Base-by-base conservation (phyloP, 2,888 invertebrate genomes). In the Gerris lacustris region DNA sequence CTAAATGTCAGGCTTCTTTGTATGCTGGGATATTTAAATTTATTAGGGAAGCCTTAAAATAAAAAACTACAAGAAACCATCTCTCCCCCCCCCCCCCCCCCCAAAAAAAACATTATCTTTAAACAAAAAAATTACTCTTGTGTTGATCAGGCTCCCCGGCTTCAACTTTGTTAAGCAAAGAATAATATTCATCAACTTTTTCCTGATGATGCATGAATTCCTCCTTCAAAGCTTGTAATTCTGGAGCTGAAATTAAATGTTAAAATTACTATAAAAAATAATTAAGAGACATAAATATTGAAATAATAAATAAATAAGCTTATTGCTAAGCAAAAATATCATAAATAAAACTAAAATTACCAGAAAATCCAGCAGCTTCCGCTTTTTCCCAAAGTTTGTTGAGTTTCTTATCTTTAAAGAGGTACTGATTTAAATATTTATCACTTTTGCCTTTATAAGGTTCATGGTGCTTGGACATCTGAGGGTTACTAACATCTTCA, bases 121-220 rank as follows among this genome's bases (percentile, higher is more conserved):
- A 31, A 31, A 31, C 31, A 31, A 31, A 31, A 31, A 63, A 71
- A 69, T 70, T 45, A 71, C 72, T 74, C 63, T 63, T 69, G 44
- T 64, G 64, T 67, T 64, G 73, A 44, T 73, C 71, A 55, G 72
- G 63, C 44, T 72, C 71, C 66, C 74, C 73, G 63, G 69, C 80
- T 75, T 90, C 88, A 45, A 89, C 82, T 77, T 91, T 88, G 75
- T 86, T 85, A 69, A 94, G 82, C 72, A 96, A 80, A 66, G 88
- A 86, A 79, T 92, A 90, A 79, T 94, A 96, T 78, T 96, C 89
- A 79, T 95, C 91, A 68, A 96, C 87, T 82, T 95, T 96, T 76
- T 94, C 91, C 79, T 96, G 94, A 78, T 96, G 94, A 79, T 96
- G 95, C 31, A 82, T 81, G 78, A 96, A 95, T 81, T 96, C 96